Conservation (phyloP, 2,797 vertebrate species). For the Pangasius djambal region DNA sequence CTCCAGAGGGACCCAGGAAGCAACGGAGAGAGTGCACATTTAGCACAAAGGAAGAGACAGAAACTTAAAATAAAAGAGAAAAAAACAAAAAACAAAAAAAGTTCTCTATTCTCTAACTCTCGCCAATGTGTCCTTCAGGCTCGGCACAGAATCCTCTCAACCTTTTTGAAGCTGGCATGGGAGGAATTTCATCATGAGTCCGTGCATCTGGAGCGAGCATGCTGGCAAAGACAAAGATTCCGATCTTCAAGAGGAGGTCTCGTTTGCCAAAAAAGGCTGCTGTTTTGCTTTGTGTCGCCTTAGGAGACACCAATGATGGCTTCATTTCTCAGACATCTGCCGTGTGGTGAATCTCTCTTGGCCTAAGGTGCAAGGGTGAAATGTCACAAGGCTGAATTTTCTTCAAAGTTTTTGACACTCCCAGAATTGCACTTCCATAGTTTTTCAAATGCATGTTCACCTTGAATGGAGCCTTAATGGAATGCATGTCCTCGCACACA, state of each 20-base stretch:
- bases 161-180: constrained; percentile 49
- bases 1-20: constrained; percentile 34
- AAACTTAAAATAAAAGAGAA: constrained; percentile 14
- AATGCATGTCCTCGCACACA: constrained; percentile 1
- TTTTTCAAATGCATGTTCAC: neutral
- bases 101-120: constrained; percentile 19
- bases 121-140: constrained; percentile 54
- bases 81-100: neutral
- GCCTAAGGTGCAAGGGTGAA: neutral
- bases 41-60: constrained; percentile 45
- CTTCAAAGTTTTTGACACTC: neutral
- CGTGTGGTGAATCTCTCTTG: neutral
- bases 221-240: constrained; percentile 38
- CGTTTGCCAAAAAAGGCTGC: constrained; percentile 6
- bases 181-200: constrained; percentile 49
- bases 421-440: no score
- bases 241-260: neutral
- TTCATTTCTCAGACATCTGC: constrained; percentile 21
- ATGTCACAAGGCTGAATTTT: neutral
- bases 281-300: neutral
- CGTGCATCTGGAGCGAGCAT: constrained; percentile 37
- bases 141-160: constrained; percentile 43
- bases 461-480: neutral
- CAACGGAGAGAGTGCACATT: constrained; percentile 1
- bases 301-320: neutral